A percentile compares a stretch with the other conserved stretches of the same genome.
Conservation (phyloP, 2,797 vertebrate species). For the Aldrovandia affinis region DNA sequence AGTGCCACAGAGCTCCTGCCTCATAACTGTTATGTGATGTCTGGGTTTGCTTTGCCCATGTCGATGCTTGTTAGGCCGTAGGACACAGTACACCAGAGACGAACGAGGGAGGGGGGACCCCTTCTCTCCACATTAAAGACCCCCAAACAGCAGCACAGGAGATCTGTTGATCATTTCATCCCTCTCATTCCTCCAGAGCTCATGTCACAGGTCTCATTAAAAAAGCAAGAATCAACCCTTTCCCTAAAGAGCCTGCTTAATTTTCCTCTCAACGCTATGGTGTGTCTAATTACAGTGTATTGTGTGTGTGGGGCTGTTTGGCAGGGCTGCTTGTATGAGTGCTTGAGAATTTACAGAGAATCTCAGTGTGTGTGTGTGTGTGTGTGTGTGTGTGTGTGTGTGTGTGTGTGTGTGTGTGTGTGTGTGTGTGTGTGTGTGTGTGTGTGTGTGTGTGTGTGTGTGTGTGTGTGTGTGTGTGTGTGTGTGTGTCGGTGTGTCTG, state of each 20-base stretch:
- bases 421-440: too few relatives aligned
- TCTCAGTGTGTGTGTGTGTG: neutral
- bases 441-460: too few relatives aligned
- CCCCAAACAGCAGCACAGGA: neutral
- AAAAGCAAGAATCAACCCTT: slow-evolving; percentile 2
- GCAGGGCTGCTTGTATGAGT: neutral
- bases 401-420: too few relatives aligned
- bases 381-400: neutral
- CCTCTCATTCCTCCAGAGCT: neutral
- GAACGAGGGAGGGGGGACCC: neutral
- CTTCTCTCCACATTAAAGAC: neutral
- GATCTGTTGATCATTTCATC: neutral
- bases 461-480: too few relatives aligned
- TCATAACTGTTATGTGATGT: neutral
- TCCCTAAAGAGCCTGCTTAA: slow-evolving; percentile 7
- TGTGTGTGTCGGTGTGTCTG: too few relatives aligned
- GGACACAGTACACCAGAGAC: neutral
- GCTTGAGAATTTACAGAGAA: neutral
- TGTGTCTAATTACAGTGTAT: neutral
- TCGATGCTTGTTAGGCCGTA: neutral
- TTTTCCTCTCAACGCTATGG: neutral
- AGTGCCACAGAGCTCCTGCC: too few relatives aligned
- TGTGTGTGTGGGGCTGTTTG: neutral
- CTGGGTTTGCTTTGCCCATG: neutral
- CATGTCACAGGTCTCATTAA: neutral